Evolutionary conservation across 1,140 invertebrate genomes (phyloP).

Genomic region (Pararge aegeria): DNA sequence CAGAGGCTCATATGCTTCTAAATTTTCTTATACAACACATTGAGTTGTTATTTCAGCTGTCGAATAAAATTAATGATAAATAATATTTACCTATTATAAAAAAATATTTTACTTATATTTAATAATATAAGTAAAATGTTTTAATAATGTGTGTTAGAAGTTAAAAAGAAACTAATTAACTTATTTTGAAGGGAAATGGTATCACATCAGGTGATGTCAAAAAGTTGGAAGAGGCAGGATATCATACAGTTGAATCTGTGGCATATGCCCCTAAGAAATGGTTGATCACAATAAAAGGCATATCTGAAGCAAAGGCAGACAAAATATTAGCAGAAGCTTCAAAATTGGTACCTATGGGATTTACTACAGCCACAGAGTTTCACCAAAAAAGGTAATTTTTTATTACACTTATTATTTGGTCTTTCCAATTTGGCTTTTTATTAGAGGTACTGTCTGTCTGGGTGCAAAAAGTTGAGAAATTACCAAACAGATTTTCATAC

Average conservation of each 20-base stretch:
- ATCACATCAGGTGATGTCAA: constrained; percentile 95
- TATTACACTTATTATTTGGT: no score
- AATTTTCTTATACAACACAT: no score
- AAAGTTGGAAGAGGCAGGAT: constrained; percentile 95
- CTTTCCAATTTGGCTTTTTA: no score
- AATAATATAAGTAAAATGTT: no score
- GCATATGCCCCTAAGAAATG: constrained; percentile 97
- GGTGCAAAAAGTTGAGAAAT: no score
- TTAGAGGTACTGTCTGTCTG: no score
- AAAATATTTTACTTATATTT: no score
- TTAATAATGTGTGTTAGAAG: not conserved
- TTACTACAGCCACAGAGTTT: constrained; percentile 97
- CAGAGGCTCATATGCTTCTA: no score
- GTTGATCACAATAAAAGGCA: constrained; percentile 95
- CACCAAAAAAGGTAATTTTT: constrained; percentile 90
- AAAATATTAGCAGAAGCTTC: constrained; percentile 95
- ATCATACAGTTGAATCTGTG: constrained; percentile 96
- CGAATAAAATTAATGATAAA: no score
- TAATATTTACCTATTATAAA: no score
- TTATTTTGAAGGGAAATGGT: constrained; percentile 85
- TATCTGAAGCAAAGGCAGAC: constrained; percentile 98
- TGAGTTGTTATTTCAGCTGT: no score
- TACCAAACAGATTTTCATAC: no score
- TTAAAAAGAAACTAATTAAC: not conserved
- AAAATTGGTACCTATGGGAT: constrained; percentile 98